Base-by-base conservation (phyloP, 2,797 vertebrate species). In the Siniperca obscura region DNA sequence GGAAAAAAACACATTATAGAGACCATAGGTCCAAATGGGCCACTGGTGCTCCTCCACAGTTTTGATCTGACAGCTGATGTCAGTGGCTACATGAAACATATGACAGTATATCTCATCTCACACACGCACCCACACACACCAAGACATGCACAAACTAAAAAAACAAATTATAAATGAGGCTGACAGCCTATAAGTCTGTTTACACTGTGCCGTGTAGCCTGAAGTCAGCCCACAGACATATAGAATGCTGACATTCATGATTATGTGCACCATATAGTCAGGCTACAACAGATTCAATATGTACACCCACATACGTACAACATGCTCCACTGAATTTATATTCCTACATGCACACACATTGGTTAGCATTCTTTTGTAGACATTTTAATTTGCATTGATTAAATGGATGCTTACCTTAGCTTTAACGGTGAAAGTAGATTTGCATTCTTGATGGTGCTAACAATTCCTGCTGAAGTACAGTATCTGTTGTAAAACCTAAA, bases 181-280 rank as follows among this genome's bases (percentile, higher is more conserved):
- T 30, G 3, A 83, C 69, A 79, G 67, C 40, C 25, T 27, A 70
- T 76, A 73, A 48, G 12, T 72, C 46, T 62, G 65, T 75, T 83
- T 50, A 64, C 36, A 50, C 34, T 0, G 2, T 42, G 34, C 11
- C 10, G 13, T 40, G 46, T 44, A 10, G 42, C 62, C 27, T 67
- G 25, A 55, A 40, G 38, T 55, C 53, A 71, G 53, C 66, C 66
- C 60, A 55, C 65, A 66, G 27, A 55, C 60, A 62, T 38, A 57
- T 8, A 73, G 22, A 22, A 52, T 59, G 4, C 16, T 42, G 57
- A 65, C 34, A 50, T 56, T 42, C 13, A 46, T 69, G 36, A 53
- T 70, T 38, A 74, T 69, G 14, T 78, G 50, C 13, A 42, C 69
- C 30, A 34, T 70, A 57, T 64, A 75, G 30, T 50, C 17, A 56